phyloP scores from a whole-genome alignment of 2,888 invertebrate genomes.

The Andrena praecox region DNA sequence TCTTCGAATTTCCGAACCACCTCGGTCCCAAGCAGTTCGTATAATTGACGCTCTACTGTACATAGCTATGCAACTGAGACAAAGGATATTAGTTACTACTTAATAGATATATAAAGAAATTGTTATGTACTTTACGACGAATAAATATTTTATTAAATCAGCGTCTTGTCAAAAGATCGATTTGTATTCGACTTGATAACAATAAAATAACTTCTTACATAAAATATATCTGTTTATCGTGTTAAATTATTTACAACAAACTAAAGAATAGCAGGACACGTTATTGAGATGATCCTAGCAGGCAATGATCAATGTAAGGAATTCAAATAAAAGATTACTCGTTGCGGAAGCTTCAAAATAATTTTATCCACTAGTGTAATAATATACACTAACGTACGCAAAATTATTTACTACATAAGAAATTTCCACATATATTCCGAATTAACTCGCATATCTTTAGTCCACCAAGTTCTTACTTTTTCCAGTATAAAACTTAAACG shows the following conservation, averaged over 20 bases:
- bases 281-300: constrained; percentile 13
- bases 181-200: neutral
- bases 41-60: neutral
- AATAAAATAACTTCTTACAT: constrained; percentile 25
- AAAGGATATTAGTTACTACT: constrained; percentile 38
- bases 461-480: neutral
- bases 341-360: neutral
- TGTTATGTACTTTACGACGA: constrained; percentile 33
- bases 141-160: constrained; percentile 53
- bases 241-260: constrained; percentile 17
- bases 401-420: constrained; percentile 8
- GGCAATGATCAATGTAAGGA: constrained; percentile 11
- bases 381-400: neutral
- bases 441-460: constrained; percentile 12
- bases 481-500: constrained; percentile 30
- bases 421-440: constrained; percentile 52
- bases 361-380: constrained; percentile 8
- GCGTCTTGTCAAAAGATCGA: constrained; percentile 21
- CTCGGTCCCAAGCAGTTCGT: no score
- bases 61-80: constrained; percentile 14
- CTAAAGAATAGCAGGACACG: constrained; percentile 21
- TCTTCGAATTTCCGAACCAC: no score
- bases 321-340: constrained; percentile 24
- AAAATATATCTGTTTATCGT: neutral
- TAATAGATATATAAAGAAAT: constrained; percentile 29